Evolutionary conservation across 2,113 vertebrate genomes (phyloP).

Genomic region (Xiphophorus couchianus): DNA sequence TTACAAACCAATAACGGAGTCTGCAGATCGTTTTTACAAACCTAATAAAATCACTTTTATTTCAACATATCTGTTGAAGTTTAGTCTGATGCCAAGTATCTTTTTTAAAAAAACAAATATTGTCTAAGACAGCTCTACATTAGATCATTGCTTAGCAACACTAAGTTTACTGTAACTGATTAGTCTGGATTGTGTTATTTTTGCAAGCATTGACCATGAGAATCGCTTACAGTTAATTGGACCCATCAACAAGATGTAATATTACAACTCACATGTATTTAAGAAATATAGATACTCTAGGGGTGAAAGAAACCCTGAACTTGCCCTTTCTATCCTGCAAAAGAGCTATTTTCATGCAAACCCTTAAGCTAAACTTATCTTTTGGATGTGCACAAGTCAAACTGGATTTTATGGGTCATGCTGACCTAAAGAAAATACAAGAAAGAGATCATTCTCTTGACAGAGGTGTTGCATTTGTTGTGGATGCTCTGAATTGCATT

Average conservation of each 20-base stretch:
- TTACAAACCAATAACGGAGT: background rate
- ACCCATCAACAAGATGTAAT: background rate
- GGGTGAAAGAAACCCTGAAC: background rate
- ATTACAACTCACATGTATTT: background rate
- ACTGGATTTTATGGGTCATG: background rate
- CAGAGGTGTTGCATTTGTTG: background rate
- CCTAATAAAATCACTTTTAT: background rate
- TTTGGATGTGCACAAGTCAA: background rate
- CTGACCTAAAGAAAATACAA: background rate
- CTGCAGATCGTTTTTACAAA: background rate
- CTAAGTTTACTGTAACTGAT: too few species aligned
- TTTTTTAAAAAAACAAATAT: background rate
- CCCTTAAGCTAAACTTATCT: background rate
- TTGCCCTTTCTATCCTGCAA: background rate
- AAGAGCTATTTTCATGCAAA: background rate
- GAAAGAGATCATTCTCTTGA: background rate
- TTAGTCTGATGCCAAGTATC: background rate
- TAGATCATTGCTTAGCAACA: background rate
- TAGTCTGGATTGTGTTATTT: too few species aligned
- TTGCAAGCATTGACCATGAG: too few species aligned
- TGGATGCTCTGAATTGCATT: background rate
- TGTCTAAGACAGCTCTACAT: background rate
- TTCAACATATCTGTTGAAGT: background rate
- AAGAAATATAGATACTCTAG: background rate
- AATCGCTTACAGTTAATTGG: background rate